Base-by-base conservation (phyloP, 2,888 invertebrate genomes). In the Lapara coniferarum region DNA sequence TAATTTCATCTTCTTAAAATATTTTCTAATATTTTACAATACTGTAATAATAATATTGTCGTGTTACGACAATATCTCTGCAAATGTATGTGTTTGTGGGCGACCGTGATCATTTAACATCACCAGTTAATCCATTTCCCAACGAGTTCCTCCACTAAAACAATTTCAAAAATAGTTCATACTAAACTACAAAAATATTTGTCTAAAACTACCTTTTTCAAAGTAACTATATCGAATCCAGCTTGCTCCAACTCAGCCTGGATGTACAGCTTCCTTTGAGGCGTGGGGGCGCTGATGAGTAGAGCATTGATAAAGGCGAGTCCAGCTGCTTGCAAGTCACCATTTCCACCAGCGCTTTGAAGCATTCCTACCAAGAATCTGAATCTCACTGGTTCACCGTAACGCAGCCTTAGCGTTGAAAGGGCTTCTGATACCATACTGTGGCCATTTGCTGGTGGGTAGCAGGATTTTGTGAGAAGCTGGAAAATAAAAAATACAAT, bases 351-450 rank as follows among this genome's bases (percentile, higher is more conserved):
- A 0, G 96, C 94, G 70, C 97, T 97, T 79, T 96, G 96, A 71
- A 98, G 94, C 95, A 98, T 98, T 1, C 98, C 98, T 10, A 98
- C 96, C 0, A 98, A 95, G 84, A 98, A 97, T 72, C 98, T 95
- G 90, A 98, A 98, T 83, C 98, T 95, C 8, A 98, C 98, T 0
- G 98, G 98, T 85, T 99, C 98, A 5, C 98, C 98, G 84, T 97
- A 97, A 71, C 98, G 95, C 8, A 98, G 93, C 53, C 98, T 95
- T 68, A 98, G 94, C 0, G 98, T 98, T 0, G 98, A 97, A 75
- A 98, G 95, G 0, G 98, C 98, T 87, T 98, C 98, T 0, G 98
- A 97, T 16, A 98, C 97, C 74, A 97, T 96, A 55, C 96, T 95
- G 90, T 98, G 98, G 0, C 98, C 98, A 69, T 94, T 95, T 0